Conservation (phyloP, 1,140 invertebrate genomes). For the Coelopa frigida region DNA sequence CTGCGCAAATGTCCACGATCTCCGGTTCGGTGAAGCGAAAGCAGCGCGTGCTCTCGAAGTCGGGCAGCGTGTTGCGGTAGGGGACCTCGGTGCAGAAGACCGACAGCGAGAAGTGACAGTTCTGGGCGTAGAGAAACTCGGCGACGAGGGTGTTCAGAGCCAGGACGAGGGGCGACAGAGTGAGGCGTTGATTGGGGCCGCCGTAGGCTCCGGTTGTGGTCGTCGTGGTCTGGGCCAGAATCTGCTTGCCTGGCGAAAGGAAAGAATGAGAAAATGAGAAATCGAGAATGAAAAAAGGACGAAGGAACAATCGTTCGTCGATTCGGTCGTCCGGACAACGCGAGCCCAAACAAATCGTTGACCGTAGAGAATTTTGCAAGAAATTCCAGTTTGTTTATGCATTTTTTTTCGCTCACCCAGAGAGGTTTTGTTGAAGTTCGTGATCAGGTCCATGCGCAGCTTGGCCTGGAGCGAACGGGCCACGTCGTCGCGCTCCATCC, state of each 20-base stretch:
- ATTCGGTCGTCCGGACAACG: slow-evolving; percentile 5
- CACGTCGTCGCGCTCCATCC: slow-evolving; percentile 33
- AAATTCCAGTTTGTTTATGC: background rate
- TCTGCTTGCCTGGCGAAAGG: slow-evolving; percentile 7
- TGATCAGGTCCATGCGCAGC: slow-evolving; percentile 31
- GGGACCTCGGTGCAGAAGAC: slow-evolving; percentile 38
- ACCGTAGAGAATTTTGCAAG: background rate
- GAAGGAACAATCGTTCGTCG: background rate
- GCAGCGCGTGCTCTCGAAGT: slow-evolving; percentile 20
- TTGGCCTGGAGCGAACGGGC: slow-evolving; percentile 32
- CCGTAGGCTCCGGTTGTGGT: background rate
- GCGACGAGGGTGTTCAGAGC: slow-evolving; percentile 34
- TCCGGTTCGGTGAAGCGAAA: slow-evolving; percentile 30
- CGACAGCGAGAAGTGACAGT: slow-evolving; percentile 36
- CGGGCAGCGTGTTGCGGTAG: slow-evolving; percentile 26
- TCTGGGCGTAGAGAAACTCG: slow-evolving; percentile 37
- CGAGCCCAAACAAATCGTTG: background rate
- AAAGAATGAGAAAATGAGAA: slow-evolving; percentile 4
- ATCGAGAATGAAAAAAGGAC: background rate
- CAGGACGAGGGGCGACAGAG: slow-evolving; percentile 24
- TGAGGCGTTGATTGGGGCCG: slow-evolving; percentile 10
- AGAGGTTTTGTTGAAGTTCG: slow-evolving; percentile 31
- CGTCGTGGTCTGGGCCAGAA: slow-evolving; percentile 8
- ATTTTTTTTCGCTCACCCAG: slow-evolving; percentile 22
- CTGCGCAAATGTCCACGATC: slow-evolving; percentile 21